Evolutionary conservation across 2,888 invertebrate genomes (phyloP), one percentile per base, ranked within the genome.

Genomic region (Periphyllus acericola): DNA sequence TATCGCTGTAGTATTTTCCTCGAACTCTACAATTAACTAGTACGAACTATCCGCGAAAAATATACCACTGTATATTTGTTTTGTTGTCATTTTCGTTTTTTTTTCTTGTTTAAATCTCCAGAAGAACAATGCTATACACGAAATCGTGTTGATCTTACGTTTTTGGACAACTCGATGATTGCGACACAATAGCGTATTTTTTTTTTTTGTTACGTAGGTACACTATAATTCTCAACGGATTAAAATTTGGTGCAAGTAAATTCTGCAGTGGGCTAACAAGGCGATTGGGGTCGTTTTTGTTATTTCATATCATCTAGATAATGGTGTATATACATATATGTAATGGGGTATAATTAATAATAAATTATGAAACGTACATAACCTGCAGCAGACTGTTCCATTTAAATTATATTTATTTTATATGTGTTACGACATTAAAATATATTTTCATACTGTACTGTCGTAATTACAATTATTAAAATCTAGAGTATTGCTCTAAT

Each of bases 311-410:
- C 19, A 21, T 55, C 78, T 25, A 78, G 21, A 55, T 78, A 52
- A 60, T 25, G 60, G 60, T 60, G 46, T 60, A 6, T 60, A 25
- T 17, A 52, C n/a, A n/a, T n/a, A 17, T 17, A 78, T 32, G 55
- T 17, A 29, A 29, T 55, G 11, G 29, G 17, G 11, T 21, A 79
- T 34, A 60, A 79, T 60, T 79, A 79, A 60, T 60, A 60, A 60
- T 79, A 75, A 79, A 34, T 79, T 79, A 79, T 60, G 79, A 60
- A 79, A 79, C 79, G 3, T 17, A 36, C 32, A 46, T 46, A 46
- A 46, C 46, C 46, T 29, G 60, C 6, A 19, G 60, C 8, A 32
- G 25, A 79, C 60, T 29, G 55, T 79, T 60, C 60, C 60, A 17
- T 79, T 79, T 60, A 25, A 60, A 60, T 34, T 55, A 60, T 68